Evolutionary conservation across 2,113 vertebrate genomes (phyloP), one percentile per base, ranked within the genome.

Genomic region (Pituophis catenifer): DNA sequence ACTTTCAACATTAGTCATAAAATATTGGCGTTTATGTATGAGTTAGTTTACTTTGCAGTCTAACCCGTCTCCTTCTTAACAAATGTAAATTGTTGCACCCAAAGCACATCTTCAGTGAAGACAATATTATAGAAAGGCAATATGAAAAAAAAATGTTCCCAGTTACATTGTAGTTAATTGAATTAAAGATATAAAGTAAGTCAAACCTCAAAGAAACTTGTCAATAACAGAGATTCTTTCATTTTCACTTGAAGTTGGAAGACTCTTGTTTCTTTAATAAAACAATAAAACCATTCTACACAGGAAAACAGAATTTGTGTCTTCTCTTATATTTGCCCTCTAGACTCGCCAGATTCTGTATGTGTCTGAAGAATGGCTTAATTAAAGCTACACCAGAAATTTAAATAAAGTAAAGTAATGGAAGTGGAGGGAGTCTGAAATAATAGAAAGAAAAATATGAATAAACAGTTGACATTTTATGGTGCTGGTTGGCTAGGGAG

Each of bases 401-500:
- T 91, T 89, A 57, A 54, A 33, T 29, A n/a, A 85, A 81, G 33
- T 38, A 81, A 38, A 81, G 8, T 44, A 81, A 85, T 3, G 0
- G 38, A 0, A 0, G 5, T 23, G 88, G 85, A 52, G 58, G 92
- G 70, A 57, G 88, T 57, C 2, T 5, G 44, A 21, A n/a, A 23
- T 1, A 26, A 70, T 24, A 59, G 54, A 89, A 54, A 6, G 11
- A 53, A 57, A 52, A 86, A 94, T 92, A 50, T 70, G 1, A 93
- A 88, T 38, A 17, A 93, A 95, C 70, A 58, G 19, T 87, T 94
- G 24, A 2, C 92, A 91, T 91, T 91, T 92, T 90, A 62, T 86
- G 54, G 58, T 23, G 85, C 86, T 86, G 54, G 4, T 38, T 85
- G 24, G 59, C 87, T 92, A 89, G 15, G n/a, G n/a, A 44, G 86